Evolutionary conservation across 1,140 invertebrate genomes (phyloP), one percentile per base, ranked within the genome.

Genomic region (Halictus rubicundus): DNA sequence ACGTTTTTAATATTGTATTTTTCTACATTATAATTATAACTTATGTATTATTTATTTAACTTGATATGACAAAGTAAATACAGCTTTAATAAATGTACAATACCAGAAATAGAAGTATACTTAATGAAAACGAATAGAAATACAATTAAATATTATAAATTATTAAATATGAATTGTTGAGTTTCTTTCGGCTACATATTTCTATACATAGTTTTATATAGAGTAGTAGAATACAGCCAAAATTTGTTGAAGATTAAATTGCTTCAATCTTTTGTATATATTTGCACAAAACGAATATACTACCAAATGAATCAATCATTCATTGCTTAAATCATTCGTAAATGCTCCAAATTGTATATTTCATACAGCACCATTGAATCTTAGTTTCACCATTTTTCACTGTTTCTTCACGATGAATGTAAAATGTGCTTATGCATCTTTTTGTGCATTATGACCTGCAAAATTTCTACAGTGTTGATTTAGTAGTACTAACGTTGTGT

Each of bases 391-490:
- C 74, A 80, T 25, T 78, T 86, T 57, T 78, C 64, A 87, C 82
- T 82, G 54, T 69, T 69, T 66, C 79, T 84, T 81, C 80, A 79
- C 76, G 68, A 80, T 88, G 75, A 52, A 75, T 87, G 81, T 85
- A 85, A 84, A 79, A 85, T 84, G 70, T 71, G 85, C 88, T 86
- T 87, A 84, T 83, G 86, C 83, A 78, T 86, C 87, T 78, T 74
- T 86, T 86, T 85, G 81, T 89, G 87, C 86, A 87, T 84, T 85
- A 87, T 85, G 85, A 87, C 75, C 75, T 86, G 70, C 78, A 72
- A 82, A 88, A 82, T 82, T 85, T 78, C 81, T 82, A 82, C 80
- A 77, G 49, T 82, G 74, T 84, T 83, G 46, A 68, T 57, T 72
- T 75, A 85, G 59, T 82, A 59, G 64, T 46, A 78, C 68, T 57